Base-by-base conservation (phyloP, 2,113 vertebrate genomes). In the Paradoxurus hermaphroditus region DNA sequence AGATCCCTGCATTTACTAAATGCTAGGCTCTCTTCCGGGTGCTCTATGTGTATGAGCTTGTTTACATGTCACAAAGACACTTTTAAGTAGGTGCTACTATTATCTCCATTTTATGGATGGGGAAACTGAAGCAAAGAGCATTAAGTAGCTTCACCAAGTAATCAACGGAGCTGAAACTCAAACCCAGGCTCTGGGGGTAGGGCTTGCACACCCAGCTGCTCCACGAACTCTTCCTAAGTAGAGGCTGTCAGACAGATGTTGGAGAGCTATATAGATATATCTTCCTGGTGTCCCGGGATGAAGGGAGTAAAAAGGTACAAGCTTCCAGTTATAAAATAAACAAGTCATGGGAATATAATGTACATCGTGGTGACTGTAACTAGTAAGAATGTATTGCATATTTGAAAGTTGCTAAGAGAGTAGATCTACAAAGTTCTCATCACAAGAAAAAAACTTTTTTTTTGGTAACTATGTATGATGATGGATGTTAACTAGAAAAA, bases 181-280 rank as follows among this genome's bases (percentile, higher is more conserved):
- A 81, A 59, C 11, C 31, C 44, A 67, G 13, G 5, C 56, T 92
- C 75, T 84, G 51, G 51, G 21, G 41, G 5, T n/a, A 51, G 23
- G 63, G 46, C 7, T 70, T 85, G 2, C 2, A 39, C 2, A 16
- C 9, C 51, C 4, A 41, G 31, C 31, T 5, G 7, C 15, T 25
- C 1, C 41, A 11, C 19, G 44, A 53, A 12, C 18, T 83, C 44
- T 44, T 53, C 16, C 18, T 68, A 34, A 56, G 46, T 8, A 8
- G 7, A 1, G 4, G 27, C 41, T 21, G 8, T 25, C 4, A 4
- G 77, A 0, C 9, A 46, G 39, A 79, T 23, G 16, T 5, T 4
- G 21, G 41, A 51, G 13, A 36, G 16, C 51, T n/a, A 1, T 0
- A 16, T 1, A 21, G 5, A 67, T 53, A 10, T 39, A 3, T 10